Conservation (phyloP, 2,797 vertebrate species). For the Acrossocheilus fasciatus region DNA sequence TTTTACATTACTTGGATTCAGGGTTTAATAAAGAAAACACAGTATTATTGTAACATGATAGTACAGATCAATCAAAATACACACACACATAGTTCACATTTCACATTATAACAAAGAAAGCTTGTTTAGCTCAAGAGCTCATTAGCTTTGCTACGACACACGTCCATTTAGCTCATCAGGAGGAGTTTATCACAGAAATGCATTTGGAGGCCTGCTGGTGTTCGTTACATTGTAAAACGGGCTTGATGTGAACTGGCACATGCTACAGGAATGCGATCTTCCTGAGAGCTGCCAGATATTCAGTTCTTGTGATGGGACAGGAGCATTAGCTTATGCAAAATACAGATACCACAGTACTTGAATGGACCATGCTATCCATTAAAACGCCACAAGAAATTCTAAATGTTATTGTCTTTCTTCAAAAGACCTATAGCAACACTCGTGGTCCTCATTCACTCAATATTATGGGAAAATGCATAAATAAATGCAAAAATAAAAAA, state of each 20-base stretch:
- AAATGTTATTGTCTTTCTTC: background rate
- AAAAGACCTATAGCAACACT: background rate
- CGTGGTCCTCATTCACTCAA: background rate
- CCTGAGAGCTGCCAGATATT: slow-evolving; percentile 41
- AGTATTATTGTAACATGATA: background rate
- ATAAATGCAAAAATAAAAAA: background rate
- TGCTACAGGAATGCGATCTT: slow-evolving; percentile 52
- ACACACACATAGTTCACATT: slow-evolving; percentile 50
- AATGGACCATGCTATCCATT: background rate
- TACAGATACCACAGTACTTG: background rate
- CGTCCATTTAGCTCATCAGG: slow-evolving; percentile 47
- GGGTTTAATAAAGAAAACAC: slow-evolving; percentile 21
- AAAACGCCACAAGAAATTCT: background rate
- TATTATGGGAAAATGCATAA: background rate
- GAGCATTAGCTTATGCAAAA: slow-evolving; percentile 47
- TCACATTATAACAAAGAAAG: slow-evolving; percentile 60
- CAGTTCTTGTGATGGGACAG: slow-evolving; percentile 23
- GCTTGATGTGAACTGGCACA: slow-evolving; percentile 54
- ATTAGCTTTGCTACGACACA: slow-evolving; percentile 59
- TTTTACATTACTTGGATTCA: background rate
- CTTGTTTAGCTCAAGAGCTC: slow-evolving; percentile 56
- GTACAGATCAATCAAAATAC: slow-evolving; percentile 28
- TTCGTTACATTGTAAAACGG: slow-evolving; percentile 58
- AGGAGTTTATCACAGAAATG: slow-evolving; percentile 58
- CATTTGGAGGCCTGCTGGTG: slow-evolving; percentile 47